Percentiles rank a stretch among this genome's conserved stretches.
phyloP scores from a whole-genome alignment of 2,797 vertebrate genomes.

The Fratercula arctica region DNA sequence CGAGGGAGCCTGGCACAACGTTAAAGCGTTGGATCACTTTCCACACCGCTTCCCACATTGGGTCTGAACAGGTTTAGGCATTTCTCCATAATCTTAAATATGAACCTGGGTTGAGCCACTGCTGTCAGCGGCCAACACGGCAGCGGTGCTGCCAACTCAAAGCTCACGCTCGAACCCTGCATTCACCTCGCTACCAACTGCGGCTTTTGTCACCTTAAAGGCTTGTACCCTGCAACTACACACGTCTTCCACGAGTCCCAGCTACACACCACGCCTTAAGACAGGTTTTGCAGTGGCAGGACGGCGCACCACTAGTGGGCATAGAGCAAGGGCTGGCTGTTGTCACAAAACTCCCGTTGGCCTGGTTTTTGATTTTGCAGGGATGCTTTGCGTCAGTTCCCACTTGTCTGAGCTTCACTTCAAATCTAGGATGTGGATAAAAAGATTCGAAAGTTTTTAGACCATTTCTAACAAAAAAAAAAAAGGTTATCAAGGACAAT shows the following conservation, averaged over 20 bases:
- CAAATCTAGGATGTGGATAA: background rate
- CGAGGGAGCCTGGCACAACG: background rate
- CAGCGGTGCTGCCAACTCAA: background rate
- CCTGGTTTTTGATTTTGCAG: background rate
- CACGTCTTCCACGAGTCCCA: background rate
- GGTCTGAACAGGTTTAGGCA: background rate
- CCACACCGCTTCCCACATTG: background rate
- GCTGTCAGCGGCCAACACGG: background rate
- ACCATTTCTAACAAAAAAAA: background rate
- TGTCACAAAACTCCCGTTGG: background rate
- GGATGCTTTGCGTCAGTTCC: background rate
- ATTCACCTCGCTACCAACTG: background rate
- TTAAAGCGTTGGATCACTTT: background rate
- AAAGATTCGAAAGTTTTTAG: background rate
- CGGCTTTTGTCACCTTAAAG: accelerated
- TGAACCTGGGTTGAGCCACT: background rate
- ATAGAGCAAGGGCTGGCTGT: background rate
- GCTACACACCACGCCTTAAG: background rate
- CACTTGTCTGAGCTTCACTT: slow-evolving; percentile 21
- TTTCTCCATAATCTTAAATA: background rate
- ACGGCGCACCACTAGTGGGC: accelerated
- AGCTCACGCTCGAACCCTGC: background rate
- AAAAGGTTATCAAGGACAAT: background rate
- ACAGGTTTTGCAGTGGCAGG: background rate
- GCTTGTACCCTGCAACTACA: background rate